Evolutionary conservation across 2,888 invertebrate genomes (phyloP).

Genomic region (Synanthedon andrenaeformis): DNA sequence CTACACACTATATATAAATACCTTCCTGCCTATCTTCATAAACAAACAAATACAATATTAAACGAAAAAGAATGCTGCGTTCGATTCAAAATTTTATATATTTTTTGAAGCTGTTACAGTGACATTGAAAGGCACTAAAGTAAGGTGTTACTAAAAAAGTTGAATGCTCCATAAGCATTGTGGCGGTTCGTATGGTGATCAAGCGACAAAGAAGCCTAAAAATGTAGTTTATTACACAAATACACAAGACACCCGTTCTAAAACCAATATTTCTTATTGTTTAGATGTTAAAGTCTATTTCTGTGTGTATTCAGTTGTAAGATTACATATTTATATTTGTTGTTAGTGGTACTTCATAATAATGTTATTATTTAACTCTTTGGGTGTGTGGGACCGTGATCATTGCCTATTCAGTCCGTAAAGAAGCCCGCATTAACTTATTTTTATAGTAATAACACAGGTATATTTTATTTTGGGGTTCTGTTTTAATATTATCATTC

Average conservation of each 20-base stretch:
- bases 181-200: constrained; percentile 48
- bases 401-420: constrained; percentile 48
- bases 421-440: constrained; percentile 46
- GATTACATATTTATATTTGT: not conserved
- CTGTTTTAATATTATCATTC: not conserved
- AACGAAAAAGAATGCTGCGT: too few relatives aligned
- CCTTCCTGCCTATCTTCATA: too few relatives aligned
- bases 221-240: constrained; percentile 42
- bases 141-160: constrained; percentile 35
- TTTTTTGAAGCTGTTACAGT: too few relatives aligned
- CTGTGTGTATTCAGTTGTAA: not conserved
- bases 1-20: too few relatives aligned
- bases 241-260: constrained; percentile 4
- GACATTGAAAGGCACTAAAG: constrained; percentile 11
- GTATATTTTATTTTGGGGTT: not conserved
- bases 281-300: not conserved
- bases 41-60: too few relatives aligned
- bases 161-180: constrained; percentile 42
- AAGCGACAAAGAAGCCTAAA: constrained; percentile 57
- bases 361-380: constrained; percentile 56
- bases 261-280: not conserved
- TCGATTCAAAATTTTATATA: too few relatives aligned
- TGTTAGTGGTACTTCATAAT: constrained; percentile 3
- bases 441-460: constrained; percentile 22
- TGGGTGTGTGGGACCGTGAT: constrained; percentile 55